Conservation (phyloP, 2,888 invertebrate genomes). For the Nomada fabriciana region DNA sequence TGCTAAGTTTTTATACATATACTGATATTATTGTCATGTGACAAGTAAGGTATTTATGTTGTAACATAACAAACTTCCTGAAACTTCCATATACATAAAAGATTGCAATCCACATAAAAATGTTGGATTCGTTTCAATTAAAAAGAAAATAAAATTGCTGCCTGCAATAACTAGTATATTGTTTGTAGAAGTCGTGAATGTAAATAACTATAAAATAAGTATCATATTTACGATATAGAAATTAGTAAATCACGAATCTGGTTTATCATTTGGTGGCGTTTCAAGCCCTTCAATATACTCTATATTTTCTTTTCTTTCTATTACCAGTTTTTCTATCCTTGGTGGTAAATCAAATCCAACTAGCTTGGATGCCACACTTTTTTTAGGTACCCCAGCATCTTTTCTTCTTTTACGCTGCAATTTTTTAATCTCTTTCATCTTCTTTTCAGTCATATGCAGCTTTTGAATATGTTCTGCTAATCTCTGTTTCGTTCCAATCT, state of each 20-base stretch:
- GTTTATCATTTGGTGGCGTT: neutral
- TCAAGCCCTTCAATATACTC: conserved; percentile 2
- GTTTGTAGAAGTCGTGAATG: neutral
- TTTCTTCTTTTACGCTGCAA: conserved; percentile 57
- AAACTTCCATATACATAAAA: neutral
- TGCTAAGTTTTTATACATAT: conserved; percentile 16
- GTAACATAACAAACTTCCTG: neutral
- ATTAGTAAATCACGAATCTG: neutral
- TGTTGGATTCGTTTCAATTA: neutral
- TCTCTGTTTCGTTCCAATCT: conserved; percentile 65
- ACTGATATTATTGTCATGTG: neutral
- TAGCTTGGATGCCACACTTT: conserved; percentile 69
- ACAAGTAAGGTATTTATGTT: neutral
- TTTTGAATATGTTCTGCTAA: conserved; percentile 70
- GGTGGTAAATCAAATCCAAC: conserved; percentile 69
- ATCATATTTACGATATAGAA: neutral
- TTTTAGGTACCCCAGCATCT: conserved; percentile 71
- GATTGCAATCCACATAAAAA: neutral
- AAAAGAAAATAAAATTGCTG: neutral
- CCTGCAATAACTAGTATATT: neutral
- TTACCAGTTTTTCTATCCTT: conserved; percentile 55
- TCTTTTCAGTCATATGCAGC: conserved; percentile 58
- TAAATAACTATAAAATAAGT: neutral
- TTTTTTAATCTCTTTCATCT: conserved; percentile 38
- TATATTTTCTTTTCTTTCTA: conserved; percentile 49